A percentile compares a stretch with the other conserved stretches of the same genome.
Conservation (phyloP, 2,888 invertebrate genomes). For the Hybos culiciformis region DNA sequence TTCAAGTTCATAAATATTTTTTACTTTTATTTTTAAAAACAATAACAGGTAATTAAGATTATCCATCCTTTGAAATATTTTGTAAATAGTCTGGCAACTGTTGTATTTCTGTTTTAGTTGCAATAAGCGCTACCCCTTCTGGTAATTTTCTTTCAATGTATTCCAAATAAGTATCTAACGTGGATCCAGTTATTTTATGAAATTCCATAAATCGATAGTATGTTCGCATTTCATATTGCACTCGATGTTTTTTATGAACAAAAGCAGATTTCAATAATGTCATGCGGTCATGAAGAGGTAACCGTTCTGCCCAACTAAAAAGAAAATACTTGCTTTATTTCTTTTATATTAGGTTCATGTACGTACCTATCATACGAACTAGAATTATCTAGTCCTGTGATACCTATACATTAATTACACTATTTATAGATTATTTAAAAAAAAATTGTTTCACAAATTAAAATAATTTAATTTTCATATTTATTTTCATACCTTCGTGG, state of each 20-base stretch:
- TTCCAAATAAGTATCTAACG: conserved; percentile 88
- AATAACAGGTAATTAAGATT: too few species aligned
- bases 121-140: conserved; percentile 91
- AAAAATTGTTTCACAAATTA: too few species aligned
- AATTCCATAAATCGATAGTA: conserved; percentile 76
- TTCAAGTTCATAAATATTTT: too few species aligned
- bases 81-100: conserved; percentile 42
- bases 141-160: conserved; percentile 94
- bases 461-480: too few species aligned
- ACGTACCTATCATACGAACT: too few species aligned
- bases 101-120: conserved; percentile 58
- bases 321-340: conserved; percentile 1
- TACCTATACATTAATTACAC: too few species aligned
- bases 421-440: too few species aligned
- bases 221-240: conserved; percentile 92
- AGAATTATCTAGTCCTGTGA: too few species aligned
- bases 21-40: too few species aligned
- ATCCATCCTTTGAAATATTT: too few species aligned
- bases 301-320: conserved; percentile 59
- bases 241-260: conserved; percentile 83
- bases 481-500: too few species aligned
- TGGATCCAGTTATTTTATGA: conserved; percentile 81
- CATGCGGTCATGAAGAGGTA: conserved; percentile 59
- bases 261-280: conserved; percentile 79
- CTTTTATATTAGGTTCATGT: too few species aligned